Evolutionary conservation across 2,888 invertebrate species (phyloP).

Genomic region (Diloba caeruleocephala): DNA sequence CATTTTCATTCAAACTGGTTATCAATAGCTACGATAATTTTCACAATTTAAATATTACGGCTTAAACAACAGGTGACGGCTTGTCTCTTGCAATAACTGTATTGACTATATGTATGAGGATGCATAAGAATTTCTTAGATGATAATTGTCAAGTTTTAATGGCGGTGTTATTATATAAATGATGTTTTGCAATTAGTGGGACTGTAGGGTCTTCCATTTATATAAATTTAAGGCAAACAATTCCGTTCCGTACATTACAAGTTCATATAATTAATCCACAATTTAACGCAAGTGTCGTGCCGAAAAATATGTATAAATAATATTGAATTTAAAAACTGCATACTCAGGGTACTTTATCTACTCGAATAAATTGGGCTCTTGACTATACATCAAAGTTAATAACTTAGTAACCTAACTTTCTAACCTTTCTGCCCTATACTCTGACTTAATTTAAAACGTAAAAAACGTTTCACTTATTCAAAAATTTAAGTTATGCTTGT

Average conservation of each 20-base stretch:
- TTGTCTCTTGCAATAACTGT: conserved; percentile 21
- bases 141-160: conserved; percentile 35
- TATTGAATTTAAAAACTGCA: neutral
- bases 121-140: conserved; percentile 15
- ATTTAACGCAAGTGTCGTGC: conserved; percentile 7
- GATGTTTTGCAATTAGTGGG: conserved; percentile 19
- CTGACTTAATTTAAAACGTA: conserved; percentile 24
- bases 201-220: conserved; percentile 24
- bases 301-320: conserved; percentile 1
- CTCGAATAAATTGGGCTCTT: conserved; percentile 12
- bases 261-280: conserved; percentile 5
- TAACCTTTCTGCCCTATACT: conserved; percentile 7
- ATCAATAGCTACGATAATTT: conserved; percentile 35
- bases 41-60: conserved; percentile 26
- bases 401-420: conserved; percentile 36
- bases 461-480: conserved; percentile 38
- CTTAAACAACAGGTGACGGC: conserved; percentile 28
- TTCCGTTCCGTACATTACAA: no score
- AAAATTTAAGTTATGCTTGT: conserved; percentile 31
- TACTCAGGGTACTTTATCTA: conserved; percentile 7
- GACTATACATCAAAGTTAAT: conserved; percentile 4
- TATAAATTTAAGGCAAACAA: conserved; percentile 23
- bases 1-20: conserved; percentile 21
- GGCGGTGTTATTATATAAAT: conserved; percentile 11
- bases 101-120: conserved; percentile 26